A percentile compares a stretch with the other conserved stretches of the same genome.
phyloP scores from a whole-genome alignment of 2,113 vertebrate genomes.

The Entosphenus tridentatus region DNA sequence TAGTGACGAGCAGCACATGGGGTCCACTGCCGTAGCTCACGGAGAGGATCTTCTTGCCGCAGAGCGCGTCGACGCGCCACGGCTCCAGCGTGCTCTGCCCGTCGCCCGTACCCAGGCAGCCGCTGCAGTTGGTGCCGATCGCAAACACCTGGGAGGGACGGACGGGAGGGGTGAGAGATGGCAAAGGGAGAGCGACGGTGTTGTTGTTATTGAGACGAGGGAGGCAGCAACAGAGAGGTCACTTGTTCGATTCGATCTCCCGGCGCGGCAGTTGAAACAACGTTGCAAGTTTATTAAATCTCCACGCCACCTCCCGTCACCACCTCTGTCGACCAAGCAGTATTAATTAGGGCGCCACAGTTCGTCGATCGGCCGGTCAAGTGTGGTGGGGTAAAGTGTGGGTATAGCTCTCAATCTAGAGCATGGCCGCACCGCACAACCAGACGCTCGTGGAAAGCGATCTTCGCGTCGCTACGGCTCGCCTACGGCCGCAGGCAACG shows the following conservation, averaged over 20 bases:
- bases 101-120: constrained; percentile 82
- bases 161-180: constrained; percentile 2
- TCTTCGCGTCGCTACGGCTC: too few relatives aligned
- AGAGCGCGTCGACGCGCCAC: constrained; percentile 68
- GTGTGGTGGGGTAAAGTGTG: too few relatives aligned
- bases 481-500: too few relatives aligned
- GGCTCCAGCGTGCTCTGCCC: constrained; percentile 66
- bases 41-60: constrained; percentile 66
- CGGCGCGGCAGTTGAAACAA: background rate
- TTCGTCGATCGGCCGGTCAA: too few relatives aligned
- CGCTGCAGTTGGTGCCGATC: constrained; percentile 81
- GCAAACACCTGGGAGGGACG: constrained; percentile 48
- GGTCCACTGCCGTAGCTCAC: constrained; percentile 84
- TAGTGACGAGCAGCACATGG: constrained; percentile 60
- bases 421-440: too few relatives aligned
- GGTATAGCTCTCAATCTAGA: too few relatives aligned
- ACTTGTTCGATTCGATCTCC: background rate
- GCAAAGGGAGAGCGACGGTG: constrained; percentile 14
- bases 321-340: too few relatives aligned
- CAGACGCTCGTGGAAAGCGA: too few relatives aligned
- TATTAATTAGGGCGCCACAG: too few relatives aligned
- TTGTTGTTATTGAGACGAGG: constrained; percentile 3
- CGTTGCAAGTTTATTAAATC: too few relatives aligned
- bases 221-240: background rate
- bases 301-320: too few relatives aligned